phyloP scores from a whole-genome alignment of 2,888 invertebrate species.

The Cephus runcator region DNA sequence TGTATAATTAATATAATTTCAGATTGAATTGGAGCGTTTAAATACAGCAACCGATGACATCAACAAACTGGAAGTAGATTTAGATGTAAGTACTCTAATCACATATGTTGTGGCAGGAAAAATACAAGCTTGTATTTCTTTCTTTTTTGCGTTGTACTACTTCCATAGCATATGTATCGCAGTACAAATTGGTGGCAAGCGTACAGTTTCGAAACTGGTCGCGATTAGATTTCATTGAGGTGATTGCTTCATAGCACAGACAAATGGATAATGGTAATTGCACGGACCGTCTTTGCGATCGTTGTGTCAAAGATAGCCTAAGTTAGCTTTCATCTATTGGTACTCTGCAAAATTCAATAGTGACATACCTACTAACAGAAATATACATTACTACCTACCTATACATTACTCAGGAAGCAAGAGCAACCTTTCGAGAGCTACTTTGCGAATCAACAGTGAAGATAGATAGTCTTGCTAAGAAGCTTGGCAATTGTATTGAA shows the following conservation, averaged over 20 bases:
- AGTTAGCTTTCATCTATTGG: background rate
- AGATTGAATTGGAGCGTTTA: conserved; percentile 88
- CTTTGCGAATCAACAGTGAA: conserved; percentile 85
- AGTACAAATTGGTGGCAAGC: conserved; percentile 6
- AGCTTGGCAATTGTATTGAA: conserved; percentile 86
- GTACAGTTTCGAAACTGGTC: conserved; percentile 29
- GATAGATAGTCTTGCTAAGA: conserved; percentile 83
- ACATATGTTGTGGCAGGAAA: too few relatives aligned
- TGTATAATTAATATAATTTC: conserved; percentile 38
- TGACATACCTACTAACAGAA: too few relatives aligned
- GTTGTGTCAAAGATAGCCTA: too few relatives aligned
- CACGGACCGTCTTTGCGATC: conserved; percentile 21
- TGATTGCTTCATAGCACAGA: conserved; percentile 42
- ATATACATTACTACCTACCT: background rate
- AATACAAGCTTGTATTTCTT: too few relatives aligned
- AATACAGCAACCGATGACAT: conserved; percentile 94
- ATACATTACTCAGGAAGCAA: conserved; percentile 72
- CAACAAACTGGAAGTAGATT: conserved; percentile 88
- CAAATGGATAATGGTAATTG: conserved; percentile 50
- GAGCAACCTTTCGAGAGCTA: conserved; percentile 82
- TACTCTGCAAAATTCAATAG: too few relatives aligned
- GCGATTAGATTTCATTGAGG: conserved; percentile 50
- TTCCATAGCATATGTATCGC: background rate
- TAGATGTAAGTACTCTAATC: conserved; percentile 74
- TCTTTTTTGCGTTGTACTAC: too few relatives aligned